Conservation (phyloP, 2,113 vertebrate genomes). For the Microcebus ravelobensis region DNA sequence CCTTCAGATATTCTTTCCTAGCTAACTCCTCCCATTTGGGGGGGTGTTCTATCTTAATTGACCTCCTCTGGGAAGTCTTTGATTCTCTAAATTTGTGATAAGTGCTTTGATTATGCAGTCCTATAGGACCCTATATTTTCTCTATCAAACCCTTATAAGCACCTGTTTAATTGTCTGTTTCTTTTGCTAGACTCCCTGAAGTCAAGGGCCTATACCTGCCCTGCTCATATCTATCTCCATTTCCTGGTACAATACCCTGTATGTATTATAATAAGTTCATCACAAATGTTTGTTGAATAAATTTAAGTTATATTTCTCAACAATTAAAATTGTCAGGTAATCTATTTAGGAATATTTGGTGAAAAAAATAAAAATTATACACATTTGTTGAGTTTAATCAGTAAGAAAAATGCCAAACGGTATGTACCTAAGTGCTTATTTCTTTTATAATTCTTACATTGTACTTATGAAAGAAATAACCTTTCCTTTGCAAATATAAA, state of each 20-base stretch:
- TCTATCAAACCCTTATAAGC: neutral
- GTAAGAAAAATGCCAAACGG: neutral
- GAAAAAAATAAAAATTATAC: neutral
- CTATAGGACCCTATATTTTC: neutral
- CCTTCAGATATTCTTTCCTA: neutral
- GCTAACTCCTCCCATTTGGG: neutral
- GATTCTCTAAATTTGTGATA: neutral
- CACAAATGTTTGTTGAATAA: neutral
- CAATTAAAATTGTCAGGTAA: constrained; percentile 16
- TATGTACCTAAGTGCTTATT: neutral
- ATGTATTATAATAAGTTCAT: neutral
- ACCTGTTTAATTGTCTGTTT: neutral
- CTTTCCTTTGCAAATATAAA: neutral
- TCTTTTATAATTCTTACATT: constrained; percentile 4
- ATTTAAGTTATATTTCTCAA: neutral
- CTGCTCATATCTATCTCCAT: neutral
- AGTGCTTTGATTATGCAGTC: neutral
- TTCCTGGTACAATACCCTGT: neutral
- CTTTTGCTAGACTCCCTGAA: neutral
- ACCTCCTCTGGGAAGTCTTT: neutral
- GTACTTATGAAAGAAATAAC: neutral
- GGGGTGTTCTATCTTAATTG: neutral
- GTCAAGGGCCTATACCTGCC: neutral
- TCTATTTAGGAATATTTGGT: neutral
- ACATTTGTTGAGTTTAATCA: neutral